Percentiles rank a stretch among this genome's conserved stretches.
phyloP scores from a whole-genome alignment of 1,140 invertebrate genomes.

The Teleogryllus occipitalis region DNA sequence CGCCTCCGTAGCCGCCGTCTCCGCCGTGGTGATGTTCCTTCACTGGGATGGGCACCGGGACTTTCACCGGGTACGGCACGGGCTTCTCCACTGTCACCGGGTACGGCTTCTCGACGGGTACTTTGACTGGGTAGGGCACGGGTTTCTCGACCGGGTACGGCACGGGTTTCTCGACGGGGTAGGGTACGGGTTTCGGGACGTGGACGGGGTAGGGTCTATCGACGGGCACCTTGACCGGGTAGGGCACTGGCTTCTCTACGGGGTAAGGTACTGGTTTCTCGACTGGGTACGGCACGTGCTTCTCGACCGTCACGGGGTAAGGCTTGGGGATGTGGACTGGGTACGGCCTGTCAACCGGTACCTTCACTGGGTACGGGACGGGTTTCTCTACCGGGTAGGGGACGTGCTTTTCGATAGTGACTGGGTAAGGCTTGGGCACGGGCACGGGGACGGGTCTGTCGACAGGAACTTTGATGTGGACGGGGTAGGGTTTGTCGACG shows the following conservation, averaged over 20 bases:
- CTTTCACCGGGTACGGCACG: conserved; percentile 11
- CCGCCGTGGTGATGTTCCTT: background rate
- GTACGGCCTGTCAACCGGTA: conserved; percentile 17
- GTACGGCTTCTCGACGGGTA: conserved; percentile 15
- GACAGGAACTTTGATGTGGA: conserved; percentile 29
- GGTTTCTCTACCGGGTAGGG: conserved; percentile 24
- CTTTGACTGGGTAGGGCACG: conserved; percentile 17
- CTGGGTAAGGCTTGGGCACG: conserved; percentile 19
- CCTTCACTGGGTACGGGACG: conserved; percentile 21
- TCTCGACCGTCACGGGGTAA: conserved; percentile 11
- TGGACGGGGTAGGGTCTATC: conserved; percentile 18
- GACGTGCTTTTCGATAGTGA: conserved; percentile 20
- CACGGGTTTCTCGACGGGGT: conserved; percentile 16
- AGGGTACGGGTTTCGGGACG: conserved; percentile 17
- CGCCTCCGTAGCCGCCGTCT: conserved; percentile 5
- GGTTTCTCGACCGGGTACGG: conserved; percentile 20
- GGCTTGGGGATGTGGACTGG: conserved; percentile 18
- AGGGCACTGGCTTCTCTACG: conserved; percentile 15
- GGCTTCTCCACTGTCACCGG: conserved; percentile 15
- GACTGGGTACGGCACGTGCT: conserved; percentile 18
- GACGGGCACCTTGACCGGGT: conserved; percentile 16
- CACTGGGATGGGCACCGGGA: conserved; percentile 11
- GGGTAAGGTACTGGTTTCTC: conserved; percentile 11
- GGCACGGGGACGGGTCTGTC: conserved; percentile 23
- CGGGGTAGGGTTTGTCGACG: conserved; percentile 22